Evolutionary conservation across 2,888 invertebrate genomes (phyloP).

Genomic region (Baccha elongata): DNA sequence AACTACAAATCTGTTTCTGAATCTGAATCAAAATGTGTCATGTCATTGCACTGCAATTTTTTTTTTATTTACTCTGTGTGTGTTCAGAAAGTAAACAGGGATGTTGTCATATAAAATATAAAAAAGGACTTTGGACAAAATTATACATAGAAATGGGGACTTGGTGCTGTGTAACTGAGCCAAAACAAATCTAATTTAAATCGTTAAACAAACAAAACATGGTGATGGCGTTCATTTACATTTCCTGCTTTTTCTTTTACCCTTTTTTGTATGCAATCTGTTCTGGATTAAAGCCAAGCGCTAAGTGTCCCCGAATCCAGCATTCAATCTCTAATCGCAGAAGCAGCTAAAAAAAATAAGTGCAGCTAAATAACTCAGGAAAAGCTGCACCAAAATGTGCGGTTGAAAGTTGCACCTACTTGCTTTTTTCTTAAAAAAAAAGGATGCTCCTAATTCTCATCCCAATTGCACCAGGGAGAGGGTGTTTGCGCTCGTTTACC

Average conservation of each 20-base stretch:
- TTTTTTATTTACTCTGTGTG: constrained; percentile 11
- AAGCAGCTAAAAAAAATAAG: constrained; percentile 22
- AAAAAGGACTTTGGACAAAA: constrained; percentile 12
- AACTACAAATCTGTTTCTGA: constrained; percentile 17
- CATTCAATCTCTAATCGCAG: constrained; percentile 40
- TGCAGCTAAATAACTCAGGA: constrained; percentile 41
- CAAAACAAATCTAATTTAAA: constrained; percentile 60
- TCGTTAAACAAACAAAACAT: constrained; percentile 42
- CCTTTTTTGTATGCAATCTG: background rate
- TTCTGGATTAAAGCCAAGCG: constrained; percentile 57
- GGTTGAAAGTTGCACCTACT: constrained; percentile 46
- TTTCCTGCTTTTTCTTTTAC: constrained; percentile 20
- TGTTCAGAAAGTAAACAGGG: constrained; percentile 7
- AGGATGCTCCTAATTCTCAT: constrained; percentile 38
- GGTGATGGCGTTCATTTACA: constrained; percentile 40
- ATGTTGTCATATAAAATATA: background rate
- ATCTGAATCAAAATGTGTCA: constrained; percentile 18
- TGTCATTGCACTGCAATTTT: constrained; percentile 13
- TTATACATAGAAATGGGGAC: background rate
- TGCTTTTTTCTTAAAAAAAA: background rate
- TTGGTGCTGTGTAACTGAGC: constrained; percentile 1
- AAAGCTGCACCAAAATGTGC: constrained; percentile 22
- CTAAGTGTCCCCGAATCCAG: constrained; percentile 17
- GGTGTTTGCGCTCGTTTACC: constrained; percentile 49
- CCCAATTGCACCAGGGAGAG: background rate